These are phyloP conservation scores for Tachycineta bicolor DNA, from an alignment of 2,113 vertebrate genomes.

Conservation along the genomic window DNA sequence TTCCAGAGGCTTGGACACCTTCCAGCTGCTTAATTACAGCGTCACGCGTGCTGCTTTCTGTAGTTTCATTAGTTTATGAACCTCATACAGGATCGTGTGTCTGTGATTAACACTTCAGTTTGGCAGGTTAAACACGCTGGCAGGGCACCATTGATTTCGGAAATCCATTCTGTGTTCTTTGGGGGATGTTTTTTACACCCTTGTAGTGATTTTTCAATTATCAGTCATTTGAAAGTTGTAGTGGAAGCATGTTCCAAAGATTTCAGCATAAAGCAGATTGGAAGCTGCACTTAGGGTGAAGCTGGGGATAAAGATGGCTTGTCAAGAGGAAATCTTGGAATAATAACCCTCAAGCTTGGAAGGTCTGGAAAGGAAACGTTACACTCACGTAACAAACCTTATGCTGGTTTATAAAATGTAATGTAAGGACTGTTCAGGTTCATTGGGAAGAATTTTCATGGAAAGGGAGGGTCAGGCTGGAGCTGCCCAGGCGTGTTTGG, in stretches of 20 bases:
- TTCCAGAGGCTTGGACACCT: conserved; percentile 81
- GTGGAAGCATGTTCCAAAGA: background rate
- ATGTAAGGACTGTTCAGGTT: background rate
- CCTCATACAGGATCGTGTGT: conserved; percentile 78
- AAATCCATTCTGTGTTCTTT: conserved; percentile 72
- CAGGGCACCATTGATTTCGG: conserved; percentile 75
- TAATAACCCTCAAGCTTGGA: background rate
- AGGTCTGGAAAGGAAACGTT: background rate
- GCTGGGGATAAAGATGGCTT: background rate
- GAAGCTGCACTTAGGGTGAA: background rate
- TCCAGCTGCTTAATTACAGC: conserved; percentile 84
- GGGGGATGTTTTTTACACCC: conserved; percentile 71
- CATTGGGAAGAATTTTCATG: background rate
- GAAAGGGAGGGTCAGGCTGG: background rate
- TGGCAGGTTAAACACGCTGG: conserved; percentile 76
- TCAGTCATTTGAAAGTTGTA: conserved; percentile 44
- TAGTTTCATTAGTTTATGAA: conserved; percentile 84
- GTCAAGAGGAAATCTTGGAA: background rate
- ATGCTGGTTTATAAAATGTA: background rate
- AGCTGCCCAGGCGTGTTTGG: background rate
- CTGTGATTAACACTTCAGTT: conserved; percentile 85
- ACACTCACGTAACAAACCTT: background rate
- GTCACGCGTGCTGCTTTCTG: conserved; percentile 79
- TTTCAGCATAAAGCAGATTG: background rate
- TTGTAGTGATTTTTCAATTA: conserved; percentile 69